A percentile compares a stretch with the other conserved stretches of the same genome.
These are phyloP conservation scores for Irena cyanogastra DNA, from an alignment of 2,113 vertebrate species.

Conservation along the genomic window DNA sequence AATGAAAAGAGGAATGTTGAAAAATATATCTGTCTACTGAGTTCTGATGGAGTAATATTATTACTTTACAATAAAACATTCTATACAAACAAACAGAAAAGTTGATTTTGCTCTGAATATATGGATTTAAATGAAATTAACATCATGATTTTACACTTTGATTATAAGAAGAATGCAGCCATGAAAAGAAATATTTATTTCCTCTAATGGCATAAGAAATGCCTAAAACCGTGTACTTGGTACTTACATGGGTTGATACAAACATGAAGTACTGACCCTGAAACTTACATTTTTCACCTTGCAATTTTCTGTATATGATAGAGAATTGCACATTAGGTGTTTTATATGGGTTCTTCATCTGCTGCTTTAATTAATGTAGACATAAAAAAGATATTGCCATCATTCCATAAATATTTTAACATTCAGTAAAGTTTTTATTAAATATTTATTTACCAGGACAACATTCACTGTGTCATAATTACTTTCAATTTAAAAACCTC, in stretches of 20 bases:
- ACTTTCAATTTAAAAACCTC: neutral
- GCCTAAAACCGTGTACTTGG: neutral
- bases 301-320: neutral
- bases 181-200: neutral
- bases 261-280: neutral
- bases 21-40: conserved; percentile 64
- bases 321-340: neutral
- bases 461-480: neutral
- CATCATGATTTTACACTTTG: neutral
- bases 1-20: conserved; percentile 72
- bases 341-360: neutral
- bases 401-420: neutral
- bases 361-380: neutral
- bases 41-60: conserved; percentile 58
- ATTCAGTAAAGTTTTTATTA: neutral
- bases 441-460: neutral
- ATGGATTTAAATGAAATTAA: conserved; percentile 23
- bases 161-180: neutral
- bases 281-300: neutral
- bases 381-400: neutral
- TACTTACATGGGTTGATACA: neutral
- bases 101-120: conserved; percentile 25
- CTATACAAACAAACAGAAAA: neutral
- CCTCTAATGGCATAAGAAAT: neutral
- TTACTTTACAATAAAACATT: conserved; percentile 60